phyloP scores from a whole-genome alignment of 2,888 invertebrate genomes.

The Yponomeuta plumbellus region DNA sequence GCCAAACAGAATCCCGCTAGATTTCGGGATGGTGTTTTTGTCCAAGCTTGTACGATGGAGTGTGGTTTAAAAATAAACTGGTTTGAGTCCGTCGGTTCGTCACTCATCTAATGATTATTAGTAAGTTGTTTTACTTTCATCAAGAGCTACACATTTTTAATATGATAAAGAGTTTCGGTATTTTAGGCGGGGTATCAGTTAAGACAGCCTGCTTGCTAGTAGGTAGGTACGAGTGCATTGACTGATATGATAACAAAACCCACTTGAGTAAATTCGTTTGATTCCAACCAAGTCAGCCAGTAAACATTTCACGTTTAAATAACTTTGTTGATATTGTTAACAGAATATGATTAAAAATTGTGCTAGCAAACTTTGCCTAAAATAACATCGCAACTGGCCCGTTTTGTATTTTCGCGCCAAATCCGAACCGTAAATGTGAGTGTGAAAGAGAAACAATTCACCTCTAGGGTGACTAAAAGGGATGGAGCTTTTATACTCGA shows the following conservation, averaged over 20 bases:
- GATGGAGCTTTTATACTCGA: conserved; percentile 50
- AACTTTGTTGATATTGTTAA: not conserved
- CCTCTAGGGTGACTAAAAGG: conserved; percentile 57
- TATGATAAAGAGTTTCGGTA: conserved; percentile 17
- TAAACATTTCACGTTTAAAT: not conserved
- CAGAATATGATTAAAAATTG: not conserved
- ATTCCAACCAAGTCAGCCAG: not conserved
- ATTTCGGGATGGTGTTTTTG: conserved; percentile 58
- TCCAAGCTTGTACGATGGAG: conserved; percentile 42
- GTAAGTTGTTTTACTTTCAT: conserved; percentile 37
- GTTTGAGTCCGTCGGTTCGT: conserved; percentile 45
- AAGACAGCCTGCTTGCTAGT: not conserved
- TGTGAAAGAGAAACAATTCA: conserved; percentile 46
- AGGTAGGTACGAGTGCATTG: conserved; percentile 44
- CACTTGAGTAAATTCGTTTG: conserved; percentile 20
- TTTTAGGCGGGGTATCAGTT: conserved; percentile 21
- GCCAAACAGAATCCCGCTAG: conserved; percentile 37
- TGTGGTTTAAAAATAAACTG: conserved; percentile 55
- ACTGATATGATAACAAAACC: conserved; percentile 58
- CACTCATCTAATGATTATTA: conserved; percentile 19
- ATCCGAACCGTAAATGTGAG: conserved; percentile 22
- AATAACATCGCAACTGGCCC: not conserved
- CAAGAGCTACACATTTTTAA: conserved; percentile 5
- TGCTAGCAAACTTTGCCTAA: not conserved
- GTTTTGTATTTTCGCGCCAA: conserved; percentile 34